Percentiles rank a stretch among this genome's conserved stretches.
phyloP scores from a whole-genome alignment of 2,888 invertebrate genomes.

The Liposcelis brunnea region DNA sequence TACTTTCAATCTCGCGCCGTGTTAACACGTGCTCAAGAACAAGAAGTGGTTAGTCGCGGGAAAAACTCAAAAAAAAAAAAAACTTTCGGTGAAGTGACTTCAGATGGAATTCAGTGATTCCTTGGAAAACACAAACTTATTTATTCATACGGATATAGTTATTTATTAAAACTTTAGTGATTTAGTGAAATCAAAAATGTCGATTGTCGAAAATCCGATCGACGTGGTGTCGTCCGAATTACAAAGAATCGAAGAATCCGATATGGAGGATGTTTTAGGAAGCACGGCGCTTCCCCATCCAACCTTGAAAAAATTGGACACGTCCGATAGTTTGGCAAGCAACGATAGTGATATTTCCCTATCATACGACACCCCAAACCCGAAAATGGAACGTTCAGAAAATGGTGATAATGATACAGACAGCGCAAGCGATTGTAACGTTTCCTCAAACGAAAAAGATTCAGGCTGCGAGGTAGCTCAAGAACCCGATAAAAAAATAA shows the following conservation, averaged over 20 bases:
- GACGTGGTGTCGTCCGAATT: conserved; percentile 1
- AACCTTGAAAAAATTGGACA: conserved; percentile 2
- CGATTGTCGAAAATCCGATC: conserved; percentile 7
- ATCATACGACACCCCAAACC: conserved; percentile 31
- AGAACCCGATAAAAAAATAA: conserved; percentile 10
- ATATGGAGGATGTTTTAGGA: background rate
- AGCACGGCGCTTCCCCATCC: background rate
- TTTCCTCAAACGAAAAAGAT: conserved; percentile 41
- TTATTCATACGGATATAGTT: too few species aligned
- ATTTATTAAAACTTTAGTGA: too few species aligned
- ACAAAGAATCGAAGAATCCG: conserved; percentile 5
- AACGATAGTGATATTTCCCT: conserved; percentile 41
- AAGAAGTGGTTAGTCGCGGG: too few species aligned
- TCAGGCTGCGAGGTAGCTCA: conserved; percentile 38
- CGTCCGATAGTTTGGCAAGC: conserved; percentile 37
- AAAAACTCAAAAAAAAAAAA: too few species aligned
- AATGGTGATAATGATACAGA: conserved; percentile 44
- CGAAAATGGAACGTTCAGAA: conserved; percentile 32
- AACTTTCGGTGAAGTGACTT: too few species aligned
- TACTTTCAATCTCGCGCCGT: too few species aligned
- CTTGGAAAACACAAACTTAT: too few species aligned
- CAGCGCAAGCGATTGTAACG: conserved; percentile 43
- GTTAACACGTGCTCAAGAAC: too few species aligned
- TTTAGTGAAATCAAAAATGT: conserved; percentile 6
- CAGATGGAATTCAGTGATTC: too few species aligned